Evolutionary conservation across 2,113 vertebrate genomes (phyloP).

Genomic region (Formicarius rufipectus): DNA sequence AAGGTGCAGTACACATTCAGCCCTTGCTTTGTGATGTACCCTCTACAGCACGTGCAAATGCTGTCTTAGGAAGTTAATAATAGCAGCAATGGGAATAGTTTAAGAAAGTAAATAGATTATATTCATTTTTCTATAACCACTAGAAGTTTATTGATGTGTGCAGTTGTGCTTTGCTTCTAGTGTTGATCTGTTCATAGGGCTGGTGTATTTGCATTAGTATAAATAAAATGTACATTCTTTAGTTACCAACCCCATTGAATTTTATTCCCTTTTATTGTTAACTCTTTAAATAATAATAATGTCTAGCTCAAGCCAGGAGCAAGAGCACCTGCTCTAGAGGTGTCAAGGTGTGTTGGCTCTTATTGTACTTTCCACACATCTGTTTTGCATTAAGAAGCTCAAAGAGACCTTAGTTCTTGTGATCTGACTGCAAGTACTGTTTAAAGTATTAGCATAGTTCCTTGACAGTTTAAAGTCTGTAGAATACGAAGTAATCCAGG

Average conservation of each 20-base stretch:
- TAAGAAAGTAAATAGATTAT: neutral
- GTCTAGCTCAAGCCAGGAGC: neutral
- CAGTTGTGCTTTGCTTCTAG: neutral
- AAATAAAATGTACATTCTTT: neutral
- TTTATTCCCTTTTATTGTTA: constrained; percentile 1
- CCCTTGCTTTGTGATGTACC: neutral
- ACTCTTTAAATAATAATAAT: neutral
- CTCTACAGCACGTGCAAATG: neutral
- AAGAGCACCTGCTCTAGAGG: neutral
- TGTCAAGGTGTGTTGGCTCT: neutral
- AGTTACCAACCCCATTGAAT: neutral
- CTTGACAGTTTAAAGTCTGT: neutral
- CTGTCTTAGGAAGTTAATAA: neutral
- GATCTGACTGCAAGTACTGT: neutral
- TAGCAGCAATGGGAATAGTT: neutral
- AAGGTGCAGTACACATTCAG: neutral
- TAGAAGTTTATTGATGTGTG: neutral
- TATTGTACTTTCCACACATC: neutral
- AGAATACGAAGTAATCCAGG: neutral
- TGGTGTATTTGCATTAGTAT: neutral
- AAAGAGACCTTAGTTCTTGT: neutral
- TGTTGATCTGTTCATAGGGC: neutral
- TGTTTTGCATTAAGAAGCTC: neutral
- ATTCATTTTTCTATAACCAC: neutral
- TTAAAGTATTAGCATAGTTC: neutral